Evolutionary conservation across 2,888 invertebrate species (phyloP).

Genomic region (Ophion ellenae): DNA sequence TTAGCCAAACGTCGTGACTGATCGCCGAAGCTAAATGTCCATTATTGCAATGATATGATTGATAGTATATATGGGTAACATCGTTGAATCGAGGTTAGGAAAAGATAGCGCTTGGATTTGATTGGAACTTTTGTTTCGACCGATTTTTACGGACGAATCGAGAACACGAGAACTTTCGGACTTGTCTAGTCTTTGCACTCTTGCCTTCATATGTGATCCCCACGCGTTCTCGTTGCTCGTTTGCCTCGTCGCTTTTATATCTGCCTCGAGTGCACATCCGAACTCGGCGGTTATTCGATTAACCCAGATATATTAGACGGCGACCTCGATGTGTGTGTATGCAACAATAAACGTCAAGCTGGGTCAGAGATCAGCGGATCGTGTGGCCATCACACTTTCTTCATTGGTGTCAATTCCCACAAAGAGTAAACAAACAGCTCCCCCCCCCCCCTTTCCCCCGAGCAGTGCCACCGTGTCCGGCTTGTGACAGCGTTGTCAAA

Average conservation of each 20-base stretch:
- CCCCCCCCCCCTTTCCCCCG: background rate
- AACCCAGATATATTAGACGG: slow-evolving; percentile 37
- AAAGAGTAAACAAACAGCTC: background rate
- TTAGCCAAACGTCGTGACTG: too few relatives aligned
- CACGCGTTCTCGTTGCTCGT: background rate
- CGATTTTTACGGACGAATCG: too few relatives aligned
- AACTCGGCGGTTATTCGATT: slow-evolving; percentile 30
- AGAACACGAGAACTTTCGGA: background rate
- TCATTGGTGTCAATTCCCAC: slow-evolving; percentile 36
- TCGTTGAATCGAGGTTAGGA: background rate
- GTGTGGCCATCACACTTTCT: slow-evolving; percentile 10
- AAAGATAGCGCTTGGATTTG: background rate
- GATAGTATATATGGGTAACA: too few relatives aligned
- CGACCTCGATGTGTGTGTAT: background rate
- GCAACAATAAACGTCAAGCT: background rate
- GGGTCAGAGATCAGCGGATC: slow-evolving; percentile 30
- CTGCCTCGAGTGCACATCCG: background rate
- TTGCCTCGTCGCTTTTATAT: background rate
- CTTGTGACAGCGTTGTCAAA: background rate
- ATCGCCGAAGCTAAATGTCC: background rate
- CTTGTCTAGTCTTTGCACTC: background rate
- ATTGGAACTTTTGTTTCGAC: background rate
- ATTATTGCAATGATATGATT: background rate
- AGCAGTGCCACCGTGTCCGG: background rate
- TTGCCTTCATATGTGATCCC: background rate